Evolutionary conservation across 2,888 invertebrate species (phyloP).

Genomic region (Coelopa pilipes): DNA sequence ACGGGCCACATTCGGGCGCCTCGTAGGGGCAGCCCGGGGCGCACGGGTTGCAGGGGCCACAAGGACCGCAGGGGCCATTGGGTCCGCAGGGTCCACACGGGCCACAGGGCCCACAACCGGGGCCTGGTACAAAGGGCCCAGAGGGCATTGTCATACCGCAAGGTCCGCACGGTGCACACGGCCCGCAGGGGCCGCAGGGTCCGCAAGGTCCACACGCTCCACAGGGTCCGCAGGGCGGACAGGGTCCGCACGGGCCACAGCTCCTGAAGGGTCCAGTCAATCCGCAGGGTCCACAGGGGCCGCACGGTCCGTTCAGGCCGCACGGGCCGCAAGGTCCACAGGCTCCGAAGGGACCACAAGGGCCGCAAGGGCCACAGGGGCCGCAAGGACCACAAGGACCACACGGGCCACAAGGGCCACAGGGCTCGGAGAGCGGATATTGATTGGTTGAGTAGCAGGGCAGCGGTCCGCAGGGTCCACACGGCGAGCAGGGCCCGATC

Average conservation of each 20-base stretch:
- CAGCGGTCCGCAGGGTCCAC: conserved; percentile 53
- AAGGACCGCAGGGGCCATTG: conserved; percentile 49
- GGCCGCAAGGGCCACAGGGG: conserved; percentile 50
- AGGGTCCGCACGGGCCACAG: conserved; percentile 46
- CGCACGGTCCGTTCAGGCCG: conserved; percentile 50
- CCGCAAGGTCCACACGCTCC: conserved; percentile 45
- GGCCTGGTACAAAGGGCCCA: conserved; percentile 48
- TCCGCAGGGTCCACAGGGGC: conserved; percentile 51
- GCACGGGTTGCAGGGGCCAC: conserved; percentile 38
- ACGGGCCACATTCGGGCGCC: conserved; percentile 52
- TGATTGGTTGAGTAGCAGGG: conserved; percentile 56
- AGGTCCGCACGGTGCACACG: conserved; percentile 53
- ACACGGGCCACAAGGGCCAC: conserved; percentile 51
- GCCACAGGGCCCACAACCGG: conserved; percentile 47
- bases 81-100: conserved; percentile 50
- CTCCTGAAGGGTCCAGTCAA: conserved; percentile 47
- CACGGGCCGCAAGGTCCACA: conserved; percentile 53
- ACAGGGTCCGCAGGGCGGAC: conserved; percentile 50
- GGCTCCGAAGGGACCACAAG: conserved; percentile 51
- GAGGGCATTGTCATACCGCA: conserved; percentile 48
- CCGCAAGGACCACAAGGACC: conserved; percentile 51
- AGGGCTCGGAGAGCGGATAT: conserved; percentile 54
- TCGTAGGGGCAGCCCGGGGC: conserved; percentile 45
- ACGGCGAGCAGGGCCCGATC: conserved; percentile 51
- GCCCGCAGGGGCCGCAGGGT: conserved; percentile 46